Evolutionary conservation across 1,140 invertebrate species (phyloP).

Genomic region (Protaetia brevitarsis): DNA sequence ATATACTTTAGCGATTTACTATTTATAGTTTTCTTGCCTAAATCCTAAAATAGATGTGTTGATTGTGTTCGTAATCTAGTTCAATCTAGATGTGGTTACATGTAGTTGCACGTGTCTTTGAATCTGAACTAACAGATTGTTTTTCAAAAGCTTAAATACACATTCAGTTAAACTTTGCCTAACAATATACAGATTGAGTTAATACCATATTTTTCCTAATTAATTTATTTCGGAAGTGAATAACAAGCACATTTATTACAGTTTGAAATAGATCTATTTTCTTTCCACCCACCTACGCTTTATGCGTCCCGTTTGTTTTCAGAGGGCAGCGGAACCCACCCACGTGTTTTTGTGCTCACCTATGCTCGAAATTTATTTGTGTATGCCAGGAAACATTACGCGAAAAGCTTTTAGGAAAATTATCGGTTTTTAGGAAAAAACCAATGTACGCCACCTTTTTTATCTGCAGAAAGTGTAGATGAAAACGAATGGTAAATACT

Average conservation of each 20-base stretch:
- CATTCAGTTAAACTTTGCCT: no score
- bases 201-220: no score
- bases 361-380: constrained; percentile 1
- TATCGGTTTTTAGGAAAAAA: not conserved
- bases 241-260: constrained; percentile 1
- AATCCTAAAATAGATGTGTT: no score
- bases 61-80: no score
- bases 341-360: not conserved
- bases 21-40: no score
- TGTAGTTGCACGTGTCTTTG: no score
- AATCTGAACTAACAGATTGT: no score
- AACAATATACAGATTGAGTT: no score
- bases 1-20: no score
- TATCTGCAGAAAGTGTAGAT: not conserved
- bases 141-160: no score
- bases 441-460: not conserved
- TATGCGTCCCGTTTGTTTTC: not conserved
- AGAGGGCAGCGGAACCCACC: not conserved
- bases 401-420: not conserved
- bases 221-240: not conserved
- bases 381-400: not conserved
- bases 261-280: not conserved
- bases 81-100: no score
- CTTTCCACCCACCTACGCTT: not conserved
- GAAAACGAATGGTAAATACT: not conserved